Percentiles rank a stretch among this genome's conserved stretches.
These are phyloP conservation scores for Accipiter virgatus DNA, from an alignment of 2,113 vertebrate genomes.

Conservation along the genomic window DNA sequence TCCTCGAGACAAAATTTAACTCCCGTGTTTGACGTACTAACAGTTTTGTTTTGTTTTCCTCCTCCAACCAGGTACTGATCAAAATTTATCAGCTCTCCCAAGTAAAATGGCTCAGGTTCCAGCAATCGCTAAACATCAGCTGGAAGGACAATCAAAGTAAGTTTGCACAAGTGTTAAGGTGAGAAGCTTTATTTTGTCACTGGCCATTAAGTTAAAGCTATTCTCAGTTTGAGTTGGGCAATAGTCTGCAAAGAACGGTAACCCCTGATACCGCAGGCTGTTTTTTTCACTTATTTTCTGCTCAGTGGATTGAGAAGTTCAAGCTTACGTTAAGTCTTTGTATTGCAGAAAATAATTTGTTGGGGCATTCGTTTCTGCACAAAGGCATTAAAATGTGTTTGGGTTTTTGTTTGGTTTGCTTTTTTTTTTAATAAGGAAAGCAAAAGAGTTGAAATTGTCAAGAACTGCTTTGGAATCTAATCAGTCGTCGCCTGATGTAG, in stretches of 20 bases:
- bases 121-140: constrained; percentile 82
- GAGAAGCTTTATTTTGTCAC: background rate
- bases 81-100: constrained; percentile 54
- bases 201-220: background rate
- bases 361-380: background rate
- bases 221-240: background rate
- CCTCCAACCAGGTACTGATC: constrained; percentile 48
- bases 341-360: background rate
- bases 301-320: background rate
- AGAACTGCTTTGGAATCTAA: constrained; percentile 1
- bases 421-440: constrained; percentile 58
- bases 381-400: background rate
- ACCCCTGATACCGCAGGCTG: background rate
- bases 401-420: background rate
- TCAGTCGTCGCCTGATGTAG: background rate
- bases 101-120: constrained; percentile 88
- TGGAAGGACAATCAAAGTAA: constrained; percentile 87
- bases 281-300: background rate
- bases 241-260: background rate
- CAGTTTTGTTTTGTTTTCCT: background rate
- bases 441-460: constrained; percentile 24
- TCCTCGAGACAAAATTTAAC: background rate
- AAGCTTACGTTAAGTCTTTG: background rate
- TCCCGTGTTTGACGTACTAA: background rate
- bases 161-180: constrained; percentile 17